A percentile compares a stretch with the other conserved stretches of the same genome.
These are phyloP conservation scores for Ligdia adustata DNA, from an alignment of 2,888 invertebrate genomes.

Conservation along the genomic window DNA sequence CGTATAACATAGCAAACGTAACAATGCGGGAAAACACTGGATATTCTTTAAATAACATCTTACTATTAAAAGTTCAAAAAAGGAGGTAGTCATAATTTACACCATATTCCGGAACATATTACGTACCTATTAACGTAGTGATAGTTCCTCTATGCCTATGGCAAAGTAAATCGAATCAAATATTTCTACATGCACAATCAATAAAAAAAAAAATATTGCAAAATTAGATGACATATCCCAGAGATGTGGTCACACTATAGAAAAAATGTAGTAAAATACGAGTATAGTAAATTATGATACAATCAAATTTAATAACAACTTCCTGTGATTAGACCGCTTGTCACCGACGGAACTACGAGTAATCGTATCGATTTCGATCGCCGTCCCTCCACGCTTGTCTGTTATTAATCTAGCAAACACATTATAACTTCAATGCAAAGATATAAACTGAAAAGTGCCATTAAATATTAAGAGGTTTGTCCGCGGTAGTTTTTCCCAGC, in stretches of 20 bases:
- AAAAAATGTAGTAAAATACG: constrained; percentile 53
- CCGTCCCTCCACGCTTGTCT: not conserved
- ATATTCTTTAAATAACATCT: too few relatives aligned
- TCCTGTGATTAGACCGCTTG: constrained; percentile 65
- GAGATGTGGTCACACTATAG: constrained; percentile 3
- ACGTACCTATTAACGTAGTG: too few relatives aligned
- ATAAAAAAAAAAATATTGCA: too few relatives aligned
- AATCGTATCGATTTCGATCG: constrained; percentile 10
- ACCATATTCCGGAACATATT: too few relatives aligned
- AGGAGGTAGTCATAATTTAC: too few relatives aligned
- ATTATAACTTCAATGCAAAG: not conserved
- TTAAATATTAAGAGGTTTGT: constrained; percentile 24
- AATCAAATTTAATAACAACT: constrained; percentile 50
- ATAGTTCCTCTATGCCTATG: too few relatives aligned
- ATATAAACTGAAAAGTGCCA: not conserved
- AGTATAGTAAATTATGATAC: constrained; percentile 55
- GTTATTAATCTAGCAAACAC: not conserved
- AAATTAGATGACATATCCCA: too few relatives aligned
- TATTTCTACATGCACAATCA: too few relatives aligned
- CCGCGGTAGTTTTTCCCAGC: constrained; percentile 98
- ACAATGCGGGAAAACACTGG: too few relatives aligned
- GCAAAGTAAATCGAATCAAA: too few relatives aligned
- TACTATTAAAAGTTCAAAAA: too few relatives aligned
- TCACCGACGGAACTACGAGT: constrained; percentile 21
- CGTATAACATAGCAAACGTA: too few relatives aligned